Evolutionary conservation across 2,888 invertebrate species (phyloP), one percentile per base, ranked within the genome.

Genomic region (Herminia tarsipennalis): DNA sequence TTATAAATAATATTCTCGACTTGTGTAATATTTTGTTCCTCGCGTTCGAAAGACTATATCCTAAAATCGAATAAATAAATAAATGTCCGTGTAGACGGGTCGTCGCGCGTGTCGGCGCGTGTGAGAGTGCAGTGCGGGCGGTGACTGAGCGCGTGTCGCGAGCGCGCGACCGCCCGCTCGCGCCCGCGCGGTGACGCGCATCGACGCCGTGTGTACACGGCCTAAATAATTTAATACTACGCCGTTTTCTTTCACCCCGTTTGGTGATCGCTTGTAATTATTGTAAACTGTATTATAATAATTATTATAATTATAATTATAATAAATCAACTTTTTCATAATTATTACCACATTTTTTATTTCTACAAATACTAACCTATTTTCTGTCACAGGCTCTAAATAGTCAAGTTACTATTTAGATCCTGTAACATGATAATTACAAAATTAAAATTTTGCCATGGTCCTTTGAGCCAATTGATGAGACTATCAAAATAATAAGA

Each of bases 281-380:
- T 91, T 91, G 90, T 91, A 91, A 91, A 91, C 90, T 91, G 90
- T 91, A 91, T 90, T 89, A 91, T 90, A 91, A 89, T 90, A 90
- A 90, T 90, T 89, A 90, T 89, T 87, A 88, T 88, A 87, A 88
- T 88, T 86, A 88, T 87, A 88, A 86, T 86, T 75, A 87, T 88
- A 90, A 90, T 89, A 91, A 91, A 91, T 91, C 90, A 90, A 91
- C 90, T 91, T 90, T 91, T 91, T 91, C 90, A 91, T 91, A 90
- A 90, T 91, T 90, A 91, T 86, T 87, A 87, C 78, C 71, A 78
- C 70, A 55, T 85, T 67, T 88, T 88, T 88, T 64, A 84, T 82
- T 88, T 66, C 18, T n/a, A 18, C 3, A 5, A 6, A 6, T 12
- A 18, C 16, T 10, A 10, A n/a, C 16, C 16, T 27, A 5, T n/a